Base-by-base conservation (phyloP, 2,113 vertebrate species). In the Acanthisitta chloris region DNA sequence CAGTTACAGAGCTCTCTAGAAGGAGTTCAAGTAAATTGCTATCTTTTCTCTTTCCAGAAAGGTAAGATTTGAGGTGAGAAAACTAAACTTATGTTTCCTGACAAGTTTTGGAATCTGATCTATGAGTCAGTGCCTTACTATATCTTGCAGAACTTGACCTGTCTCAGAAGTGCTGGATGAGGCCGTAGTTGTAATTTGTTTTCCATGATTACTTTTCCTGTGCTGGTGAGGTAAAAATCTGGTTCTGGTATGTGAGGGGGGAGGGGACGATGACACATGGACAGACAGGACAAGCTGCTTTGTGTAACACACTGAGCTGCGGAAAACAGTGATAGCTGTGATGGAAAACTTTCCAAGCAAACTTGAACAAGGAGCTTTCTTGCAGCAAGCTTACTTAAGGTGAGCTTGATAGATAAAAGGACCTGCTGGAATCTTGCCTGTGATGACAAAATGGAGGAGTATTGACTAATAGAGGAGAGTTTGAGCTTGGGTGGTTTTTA, bases 371-470 rank as follows among this genome's bases (percentile, higher is more conserved):
- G 86, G 51, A 40, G 55, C 43, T 28, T 69, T 81, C 42, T 78
- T 76, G n/a, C 69, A n/a, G 81, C 13, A n/a, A 17, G 17, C 36
- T 89, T 48, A 10, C 34, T 92, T 62, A 54, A 87, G 66, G 92
- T 95, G 58, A 90, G 88, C 88, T 93, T 94, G 90, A n/a, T 23
- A 92, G 94, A 85, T 93, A 90, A 85, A 79, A 87, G 51, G 73
- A 64, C 9, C 57, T 87, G 40, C 52, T 96, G 90, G 67, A 79
- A 82, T 34, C n/a, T 85, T 82, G 88, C 51, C 57, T 88, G 70
- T 46, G 36, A n/a, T 93, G 74, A 36, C 81, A 93, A 40, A 67
- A 82, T 79, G 81, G 85, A 64, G 69, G 65, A 34, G 14, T 73
- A 64, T 52, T 87, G 65, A 74, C 96, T 86, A 77, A 79, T 3